Base-by-base conservation (phyloP, 2,113 vertebrate genomes). In the Rhombomys opimus region DNA sequence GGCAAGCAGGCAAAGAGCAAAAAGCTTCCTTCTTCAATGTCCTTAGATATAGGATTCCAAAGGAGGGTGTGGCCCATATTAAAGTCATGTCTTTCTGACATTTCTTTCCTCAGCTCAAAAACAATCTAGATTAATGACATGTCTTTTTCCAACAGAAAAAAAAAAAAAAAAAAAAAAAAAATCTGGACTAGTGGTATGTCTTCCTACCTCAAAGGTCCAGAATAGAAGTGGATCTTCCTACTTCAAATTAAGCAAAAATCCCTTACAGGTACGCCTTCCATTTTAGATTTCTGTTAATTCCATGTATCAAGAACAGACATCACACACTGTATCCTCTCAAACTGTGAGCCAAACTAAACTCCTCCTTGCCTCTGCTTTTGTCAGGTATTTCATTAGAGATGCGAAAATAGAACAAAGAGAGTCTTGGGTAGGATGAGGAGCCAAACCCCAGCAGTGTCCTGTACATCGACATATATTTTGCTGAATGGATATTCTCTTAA, bases 371-470 rank as follows among this genome's bases (percentile, higher is more conserved):
- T 35, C 46, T 68, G 65, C 65, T n/a, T 23, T 59, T 59, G 23
- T 23, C 65, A 72, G 50, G 67, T 38, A 9, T 73, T 72, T 72
- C 72, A 72, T 41, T 57, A 38, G 22, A 59, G 9, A 14, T 14
- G 20, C 3, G 5, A 73, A 27, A 22, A 38, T 11, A 57, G 32
- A 57, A n/a, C 0, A 0, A 41, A 46, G 2, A 22, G 75, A 54
- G 90, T 38, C 88, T 63, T 61, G 27, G 50, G 68, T 2, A 1
- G 30, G 11, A 50, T 32, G 0, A 76, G 81, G 67, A 3, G 54
- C 52, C 18, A 50, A 57, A 27, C 17, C 57, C 12, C 17, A 4
- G 82, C 32, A 0, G 30, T 0, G 9, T 27, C 59, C 17, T 7
- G 13, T 30, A 67, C 22, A 18, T 5, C 5, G 73, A n/a, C 54